Percentiles rank a stretch among this genome's conserved stretches.
These are phyloP conservation scores for Silvanus unidentatus DNA, from an alignment of 2,888 invertebrate genomes.

Conservation along the genomic window DNA sequence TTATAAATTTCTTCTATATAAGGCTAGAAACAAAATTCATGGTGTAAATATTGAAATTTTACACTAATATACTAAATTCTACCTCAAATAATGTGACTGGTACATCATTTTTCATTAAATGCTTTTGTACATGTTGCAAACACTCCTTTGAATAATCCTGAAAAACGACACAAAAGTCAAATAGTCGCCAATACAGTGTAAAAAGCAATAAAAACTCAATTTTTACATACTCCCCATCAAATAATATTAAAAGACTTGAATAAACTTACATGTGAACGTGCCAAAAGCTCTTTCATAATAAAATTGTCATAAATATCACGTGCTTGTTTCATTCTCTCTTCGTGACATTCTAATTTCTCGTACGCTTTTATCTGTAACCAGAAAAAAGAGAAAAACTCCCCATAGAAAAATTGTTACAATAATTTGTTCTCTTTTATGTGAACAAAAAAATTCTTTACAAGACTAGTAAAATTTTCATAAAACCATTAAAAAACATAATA, in stretches of 20 bases:
- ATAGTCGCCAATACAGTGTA: background rate
- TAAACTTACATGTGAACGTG: constrained; percentile 92
- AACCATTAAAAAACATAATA: no score
- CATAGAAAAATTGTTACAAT: no score
- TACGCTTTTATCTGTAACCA: constrained; percentile 89
- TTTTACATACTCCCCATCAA: background rate
- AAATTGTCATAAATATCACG: constrained; percentile 99
- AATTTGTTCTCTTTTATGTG: no score
- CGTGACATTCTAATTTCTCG: constrained; percentile 96
- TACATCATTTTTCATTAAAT: constrained; percentile 94
- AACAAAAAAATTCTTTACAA: no score
- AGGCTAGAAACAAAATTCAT: constrained; percentile 67
- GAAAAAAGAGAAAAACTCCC: constrained; percentile 25
- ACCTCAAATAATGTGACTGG: constrained; percentile 97
- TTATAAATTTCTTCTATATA: constrained; percentile 99
- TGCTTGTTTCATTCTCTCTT: constrained; percentile 91
- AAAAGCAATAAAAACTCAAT: background rate
- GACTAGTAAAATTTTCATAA: no score
- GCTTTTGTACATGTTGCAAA: constrained; percentile 95
- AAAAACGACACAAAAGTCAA: constrained; percentile 42
- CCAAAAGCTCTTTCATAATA: constrained; percentile 99
- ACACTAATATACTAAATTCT: no score
- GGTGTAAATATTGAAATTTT: constrained; percentile 12
- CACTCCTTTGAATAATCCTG: constrained; percentile 98
- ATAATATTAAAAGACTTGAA: background rate